Evolutionary conservation across 2,797 vertebrate genomes (phyloP).

Genomic region (Acanthopagrus latus): DNA sequence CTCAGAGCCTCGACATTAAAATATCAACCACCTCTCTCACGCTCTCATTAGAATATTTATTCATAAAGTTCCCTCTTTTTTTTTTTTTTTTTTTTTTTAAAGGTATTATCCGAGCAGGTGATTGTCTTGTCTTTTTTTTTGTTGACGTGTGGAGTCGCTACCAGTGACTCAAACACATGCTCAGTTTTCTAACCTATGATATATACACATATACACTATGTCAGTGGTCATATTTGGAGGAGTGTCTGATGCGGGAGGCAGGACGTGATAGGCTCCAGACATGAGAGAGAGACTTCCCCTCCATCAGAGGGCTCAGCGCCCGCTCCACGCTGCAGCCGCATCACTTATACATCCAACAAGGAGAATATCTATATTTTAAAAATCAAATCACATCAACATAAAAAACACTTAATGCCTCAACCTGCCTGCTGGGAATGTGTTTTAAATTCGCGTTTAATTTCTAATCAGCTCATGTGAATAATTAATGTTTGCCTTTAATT

Average conservation of each 20-base stretch:
- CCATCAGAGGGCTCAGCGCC: no score
- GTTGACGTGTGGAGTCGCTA: slow-evolving; percentile 60
- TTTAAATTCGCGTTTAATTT: neutral
- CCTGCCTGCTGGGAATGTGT: neutral
- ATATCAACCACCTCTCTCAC: slow-evolving; percentile 20
- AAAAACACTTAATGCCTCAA: neutral
- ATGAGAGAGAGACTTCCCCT: slow-evolving; percentile 49
- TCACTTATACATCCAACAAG: neutral
- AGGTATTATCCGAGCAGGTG: slow-evolving; percentile 15
- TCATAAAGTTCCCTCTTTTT: slow-evolving; percentile 28
- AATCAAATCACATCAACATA: neutral
- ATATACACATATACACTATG: slow-evolving; percentile 77
- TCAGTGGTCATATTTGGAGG: slow-evolving; percentile 79
- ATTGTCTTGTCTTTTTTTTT: slow-evolving; percentile 23
- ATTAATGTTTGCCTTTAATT: neutral
- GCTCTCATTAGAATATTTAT: slow-evolving; percentile 9
- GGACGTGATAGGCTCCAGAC: slow-evolving; percentile 80
- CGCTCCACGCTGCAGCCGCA: neutral
- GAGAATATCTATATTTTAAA: neutral
- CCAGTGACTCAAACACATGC: slow-evolving; percentile 74
- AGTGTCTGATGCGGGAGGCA: slow-evolving; percentile 69
- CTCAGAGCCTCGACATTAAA: neutral
- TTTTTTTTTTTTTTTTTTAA: slow-evolving; percentile 11
- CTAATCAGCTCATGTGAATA: neutral
- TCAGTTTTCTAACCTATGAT: slow-evolving; percentile 76